Base-by-base conservation (phyloP, 2,113 vertebrate species). In the Lasiurus borealis region DNA sequence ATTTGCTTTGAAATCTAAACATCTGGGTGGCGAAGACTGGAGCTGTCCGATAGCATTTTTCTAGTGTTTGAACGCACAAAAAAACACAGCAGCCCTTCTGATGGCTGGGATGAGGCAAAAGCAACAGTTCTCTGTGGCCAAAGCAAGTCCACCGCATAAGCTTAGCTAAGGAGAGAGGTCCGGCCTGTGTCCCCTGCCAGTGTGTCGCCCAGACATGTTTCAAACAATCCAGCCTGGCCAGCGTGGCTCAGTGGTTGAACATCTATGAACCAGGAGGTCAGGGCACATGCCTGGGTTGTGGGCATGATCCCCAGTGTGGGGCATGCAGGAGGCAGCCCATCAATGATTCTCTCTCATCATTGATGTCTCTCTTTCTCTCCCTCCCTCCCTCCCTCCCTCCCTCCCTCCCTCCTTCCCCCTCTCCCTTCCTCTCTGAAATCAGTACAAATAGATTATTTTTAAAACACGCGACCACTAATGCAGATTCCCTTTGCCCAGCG, bases 1-100 rank as follows among this genome's bases (percentile, higher is more conserved):
- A 40, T 40, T 80, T 82, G 31, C 62, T 82, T 66, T 71, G 81
- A 85, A 92, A 48, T 75, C 27, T 25, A 78, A 78, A 88, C 81
- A 92, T 66, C 85, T 90, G 62, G 46, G 86, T 66, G n/a, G 16
- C 46, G 59, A 52, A 44, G 19, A 52, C 81, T 9, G 4, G 13
- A 68, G 50, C 48, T 88, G 15, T 52, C 68, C 72, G 14, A 72
- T 44, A 69, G 46, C 72, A 6, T 54, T 52, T 52, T 81, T 46
- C 72, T 23, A 50, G 57, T 27, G 27, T 88, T 54, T 46, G 40
- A 71, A 50, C 68, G 52, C 15, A 66, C 36, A 76, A 16, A 54
- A 73, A 94, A 36, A 84, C 3, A n/a, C 66, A 16, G 25, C 82
- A 78, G 15, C 48, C 31, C 48, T 64, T 72, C 77, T 25, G 46